Base-by-base conservation (phyloP, 2,113 vertebrate species). In the Dissostichus mawsoni region DNA sequence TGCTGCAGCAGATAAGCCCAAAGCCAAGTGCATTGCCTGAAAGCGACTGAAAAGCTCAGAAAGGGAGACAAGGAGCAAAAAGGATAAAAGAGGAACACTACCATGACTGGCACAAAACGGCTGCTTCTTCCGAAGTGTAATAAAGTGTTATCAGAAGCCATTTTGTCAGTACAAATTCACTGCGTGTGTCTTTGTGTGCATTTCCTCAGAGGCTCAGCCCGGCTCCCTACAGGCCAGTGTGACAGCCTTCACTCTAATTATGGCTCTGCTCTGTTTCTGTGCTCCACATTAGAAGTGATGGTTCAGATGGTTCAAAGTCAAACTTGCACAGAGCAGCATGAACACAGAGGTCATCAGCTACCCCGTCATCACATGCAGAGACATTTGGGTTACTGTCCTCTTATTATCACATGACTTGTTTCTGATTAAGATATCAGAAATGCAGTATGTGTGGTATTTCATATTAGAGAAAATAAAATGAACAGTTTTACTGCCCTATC, bases 231-330 rank as follows among this genome's bases (percentile, higher is more conserved):
- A 73, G 86, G 83, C 80, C 82, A 2, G 10, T 14, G 79, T 90
- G 91, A 90, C 92, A 91, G 89, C 76, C 73, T 77, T 87, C 84
- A 85, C 87, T 93, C 92, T 94, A 94, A 93, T 93, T 92, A 90
- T 89, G 91, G 90, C 81, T 80, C 78, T 90, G 92, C 81, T 91
- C 93, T 0, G 82, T 87, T 95, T 94, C 89, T 57, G 74, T 83
- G 93, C 16, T 93, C 94, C 87, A 91, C 89, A 94, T 94, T 85
- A 70, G 83, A 88, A 69, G 84, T 18, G 69, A 83, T 52, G 80
- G 88, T 84, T 82, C 75, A 84, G 52, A 61, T 47, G 86, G 87
- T 78, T 93, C 90, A 94, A 93, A 94, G 92, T 85, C 92, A 87
- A 89, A 69, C 77, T 33, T 50, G 72, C 84, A 84, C 0, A 66